Evolutionary conservation across 2,797 vertebrate genomes (phyloP).

Genomic region (Podarcis siculus): DNA sequence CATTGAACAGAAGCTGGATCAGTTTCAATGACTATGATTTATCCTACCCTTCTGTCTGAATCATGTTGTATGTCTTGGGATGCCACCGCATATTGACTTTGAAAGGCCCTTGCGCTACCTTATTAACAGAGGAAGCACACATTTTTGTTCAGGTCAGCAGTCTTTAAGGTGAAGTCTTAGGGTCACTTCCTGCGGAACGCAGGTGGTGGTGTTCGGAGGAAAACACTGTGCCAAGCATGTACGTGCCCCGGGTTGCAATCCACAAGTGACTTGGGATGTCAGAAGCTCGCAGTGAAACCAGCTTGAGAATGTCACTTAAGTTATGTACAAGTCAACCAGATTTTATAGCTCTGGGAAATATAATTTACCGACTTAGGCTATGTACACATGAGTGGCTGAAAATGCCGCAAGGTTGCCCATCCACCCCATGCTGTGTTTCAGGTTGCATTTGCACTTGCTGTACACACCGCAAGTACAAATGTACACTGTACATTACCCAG

Average conservation of each 20-base stretch:
- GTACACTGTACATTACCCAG: too few species aligned
- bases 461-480: too few species aligned
- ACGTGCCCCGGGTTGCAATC: background rate
- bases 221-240: background rate
- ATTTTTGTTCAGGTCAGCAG: constrained; percentile 11
- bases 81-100: fast-evolving
- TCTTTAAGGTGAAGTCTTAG: background rate
- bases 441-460: too few species aligned
- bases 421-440: too few species aligned
- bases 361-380: background rate
- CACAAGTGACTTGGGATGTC: background rate
- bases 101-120: fast-evolving
- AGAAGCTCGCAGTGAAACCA: background rate
- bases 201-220: background rate
- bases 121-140: fast-evolving
- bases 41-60: background rate
- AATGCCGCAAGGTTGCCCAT: too few species aligned
- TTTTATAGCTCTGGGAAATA: background rate
- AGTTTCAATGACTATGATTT: constrained; percentile 7
- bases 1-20: constrained; percentile 9
- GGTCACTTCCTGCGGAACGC: background rate
- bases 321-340: background rate
- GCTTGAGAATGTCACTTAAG: background rate
- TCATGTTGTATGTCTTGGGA: background rate
- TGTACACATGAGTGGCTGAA: too few species aligned